These are phyloP conservation scores for Aurelia sp. DNA, from an alignment of 30 jellyfish, hydroid and myxozoan genomes.

Conservation along the genomic window DNA sequence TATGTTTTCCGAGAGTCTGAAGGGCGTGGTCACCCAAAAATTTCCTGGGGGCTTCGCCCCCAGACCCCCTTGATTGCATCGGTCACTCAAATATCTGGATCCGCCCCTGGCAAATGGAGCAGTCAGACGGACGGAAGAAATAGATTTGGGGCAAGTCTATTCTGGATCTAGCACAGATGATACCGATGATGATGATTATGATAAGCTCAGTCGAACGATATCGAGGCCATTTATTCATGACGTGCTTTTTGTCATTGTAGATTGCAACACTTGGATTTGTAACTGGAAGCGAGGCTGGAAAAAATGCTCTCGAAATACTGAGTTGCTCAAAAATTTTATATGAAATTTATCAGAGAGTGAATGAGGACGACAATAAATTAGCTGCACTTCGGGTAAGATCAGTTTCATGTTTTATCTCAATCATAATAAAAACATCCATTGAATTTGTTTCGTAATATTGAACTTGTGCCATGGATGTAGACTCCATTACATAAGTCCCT, in stretches of 20 bases:
- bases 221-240: neutral
- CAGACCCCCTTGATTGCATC: no score
- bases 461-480: neutral
- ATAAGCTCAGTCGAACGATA: no score
- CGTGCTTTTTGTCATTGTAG: constrained; percentile 16
- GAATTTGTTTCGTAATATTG: neutral
- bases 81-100: no score
- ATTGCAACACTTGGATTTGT: constrained; percentile 74
- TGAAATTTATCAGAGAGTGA: constrained; percentile 74
- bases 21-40: no score
- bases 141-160: no score
- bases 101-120: no score
- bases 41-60: no score
- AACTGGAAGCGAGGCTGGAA: constrained; percentile 76
- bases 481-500: no score
- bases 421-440: neutral
- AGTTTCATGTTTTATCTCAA: neutral
- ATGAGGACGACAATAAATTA: constrained; percentile 58
- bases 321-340: constrained; percentile 55
- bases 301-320: constrained; percentile 49
- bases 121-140: no score
- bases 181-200: no score
- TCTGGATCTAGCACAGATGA: no score
- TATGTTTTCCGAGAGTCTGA: no score
- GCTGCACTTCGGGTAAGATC: constrained; percentile 68